Base-by-base conservation (phyloP, 2,113 vertebrate species). In the Callochromis pleurospilus region DNA sequence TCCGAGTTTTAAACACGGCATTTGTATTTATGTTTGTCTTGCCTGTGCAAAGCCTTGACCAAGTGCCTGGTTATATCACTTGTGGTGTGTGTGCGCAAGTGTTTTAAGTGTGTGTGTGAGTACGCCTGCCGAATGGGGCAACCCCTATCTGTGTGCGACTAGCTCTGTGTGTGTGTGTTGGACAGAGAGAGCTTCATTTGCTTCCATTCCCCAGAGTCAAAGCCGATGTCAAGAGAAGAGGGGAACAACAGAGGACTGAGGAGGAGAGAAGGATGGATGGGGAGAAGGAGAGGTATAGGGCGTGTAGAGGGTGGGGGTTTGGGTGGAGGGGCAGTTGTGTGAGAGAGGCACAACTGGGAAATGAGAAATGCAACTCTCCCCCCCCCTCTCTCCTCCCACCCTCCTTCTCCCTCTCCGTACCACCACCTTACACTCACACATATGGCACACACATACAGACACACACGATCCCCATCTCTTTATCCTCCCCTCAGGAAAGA, bases 401-500 rank as follows among this genome's bases (percentile, higher is more conserved):
- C 55, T 21, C 65, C 21, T 55, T 55, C 21, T 14, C 54, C 21
- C 54, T 85, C 91, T 79, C 90, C 12, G 31, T 89, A 93, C 90
- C 85, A 80, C 91, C 90, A 93, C 90, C 93, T 92, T 92, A 92
- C 88, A 94, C 89, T 86, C 86, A 89, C 92, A 92, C 91, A 92
- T 88, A 86, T 81, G 38, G 58, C 82, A 17, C 83, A 88, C 91
- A 84, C 88, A 91, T 86, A 89, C 62, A 85, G 60, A 90, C 84
- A 87, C 86, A 92, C 89, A 92, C 85, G 77, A 94, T 94, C 92
- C 91, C 93, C 93, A 95, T 95, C 94, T 95, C 94, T 95, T 95
- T 96, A 96, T 96, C 95, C 96, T 96, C 95, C 96, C 96, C 96
- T 96, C 96, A 95, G 95, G 96, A 96, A 94, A 95, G 93, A 95